These are phyloP conservation scores for Gobio gobio DNA, from an alignment of 2,113 vertebrate species.

Conservation along the genomic window DNA sequence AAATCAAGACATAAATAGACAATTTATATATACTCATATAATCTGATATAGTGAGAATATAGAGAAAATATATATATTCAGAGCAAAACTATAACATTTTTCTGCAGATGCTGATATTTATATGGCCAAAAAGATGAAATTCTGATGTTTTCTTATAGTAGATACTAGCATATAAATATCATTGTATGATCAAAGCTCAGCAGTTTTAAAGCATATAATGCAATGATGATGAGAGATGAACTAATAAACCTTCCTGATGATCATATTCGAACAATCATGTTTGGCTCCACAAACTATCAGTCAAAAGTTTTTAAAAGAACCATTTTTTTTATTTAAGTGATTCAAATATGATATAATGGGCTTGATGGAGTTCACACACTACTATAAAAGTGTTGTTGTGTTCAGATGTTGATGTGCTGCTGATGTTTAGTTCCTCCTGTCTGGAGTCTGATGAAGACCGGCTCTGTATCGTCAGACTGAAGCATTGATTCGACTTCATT, in stretches of 20 bases:
- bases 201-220: not conserved
- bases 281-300: too few species aligned
- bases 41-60: not conserved
- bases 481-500: slow-evolving; percentile 87
- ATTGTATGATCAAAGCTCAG: too few species aligned
- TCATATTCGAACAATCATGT: not conserved
- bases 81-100: not conserved
- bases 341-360: not conserved
- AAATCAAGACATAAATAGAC: too few species aligned
- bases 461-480: slow-evolving; percentile 82
- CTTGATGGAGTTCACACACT: too few species aligned
- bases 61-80: not conserved
- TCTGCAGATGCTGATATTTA: not conserved
- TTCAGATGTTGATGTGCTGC: not conserved
- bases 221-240: not conserved
- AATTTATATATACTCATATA: not conserved
- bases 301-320: too few species aligned
- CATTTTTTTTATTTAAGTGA: too few species aligned
- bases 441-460: not conserved
- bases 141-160: not conserved
- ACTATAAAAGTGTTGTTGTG: too few species aligned
- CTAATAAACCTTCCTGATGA: not conserved
- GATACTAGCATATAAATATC: not conserved
- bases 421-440: not conserved
- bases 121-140: not conserved